These are phyloP conservation scores for Rhopilema esculentum DNA, from an alignment of 30 jellyfish, hydroid and myxozoan genomes.

Conservation along the genomic window DNA sequence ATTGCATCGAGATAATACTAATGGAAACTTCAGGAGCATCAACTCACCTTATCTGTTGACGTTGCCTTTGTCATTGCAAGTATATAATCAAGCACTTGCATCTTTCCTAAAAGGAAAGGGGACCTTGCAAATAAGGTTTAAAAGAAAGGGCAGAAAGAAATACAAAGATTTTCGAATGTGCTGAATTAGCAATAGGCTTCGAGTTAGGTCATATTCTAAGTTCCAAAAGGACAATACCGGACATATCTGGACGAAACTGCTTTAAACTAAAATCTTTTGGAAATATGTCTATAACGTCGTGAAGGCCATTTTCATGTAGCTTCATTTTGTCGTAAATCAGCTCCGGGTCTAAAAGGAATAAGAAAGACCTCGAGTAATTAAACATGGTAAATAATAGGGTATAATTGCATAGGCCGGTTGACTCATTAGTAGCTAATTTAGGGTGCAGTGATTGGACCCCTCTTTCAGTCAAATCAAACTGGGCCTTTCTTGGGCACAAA, in stretches of 20 bases:
- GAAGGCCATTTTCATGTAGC: conserved; percentile 89
- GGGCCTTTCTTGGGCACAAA: no score
- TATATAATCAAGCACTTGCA: conserved; percentile 95
- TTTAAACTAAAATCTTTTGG: conserved; percentile 80
- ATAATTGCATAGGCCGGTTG: no score
- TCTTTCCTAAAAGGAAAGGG: conserved; percentile 71
- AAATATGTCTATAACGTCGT: conserved; percentile 72
- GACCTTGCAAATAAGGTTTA: neutral
- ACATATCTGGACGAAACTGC: conserved; percentile 85
- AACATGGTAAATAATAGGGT: no score
- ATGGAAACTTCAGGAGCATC: no score
- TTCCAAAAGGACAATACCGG: no score
- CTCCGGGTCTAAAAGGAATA: conserved; percentile 85
- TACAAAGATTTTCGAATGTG: neutral
- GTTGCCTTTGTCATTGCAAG: conserved; percentile 96
- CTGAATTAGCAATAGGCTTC: neutral
- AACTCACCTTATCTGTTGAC: conserved; percentile 82
- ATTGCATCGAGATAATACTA: neutral
- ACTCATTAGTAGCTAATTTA: no score
- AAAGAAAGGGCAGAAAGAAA: neutral
- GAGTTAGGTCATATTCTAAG: neutral
- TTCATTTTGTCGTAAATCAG: conserved; percentile 82
- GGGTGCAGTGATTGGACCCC: no score
- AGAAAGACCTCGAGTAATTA: no score
- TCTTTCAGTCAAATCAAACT: no score